Conservation (phyloP, 2,113 vertebrate species). For the Lates calcarifer region DNA sequence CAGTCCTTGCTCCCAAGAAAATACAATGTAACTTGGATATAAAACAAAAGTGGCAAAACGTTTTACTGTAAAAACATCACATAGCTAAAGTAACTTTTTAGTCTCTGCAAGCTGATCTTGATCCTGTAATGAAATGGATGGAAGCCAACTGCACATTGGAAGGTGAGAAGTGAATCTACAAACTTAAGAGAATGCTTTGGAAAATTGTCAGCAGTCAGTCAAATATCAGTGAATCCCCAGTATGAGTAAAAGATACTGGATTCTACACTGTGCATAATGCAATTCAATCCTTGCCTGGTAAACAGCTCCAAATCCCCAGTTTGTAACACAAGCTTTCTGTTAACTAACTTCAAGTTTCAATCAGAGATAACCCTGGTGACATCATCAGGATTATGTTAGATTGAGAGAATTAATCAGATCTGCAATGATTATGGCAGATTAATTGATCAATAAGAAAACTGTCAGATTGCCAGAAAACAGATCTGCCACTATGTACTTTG, state of each 20-base stretch:
- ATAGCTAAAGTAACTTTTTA: conserved; percentile 9
- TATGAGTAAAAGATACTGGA: too few relatives aligned
- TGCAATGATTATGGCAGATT: too few relatives aligned
- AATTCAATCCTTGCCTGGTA: neutral
- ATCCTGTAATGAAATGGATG: conserved; percentile 3
- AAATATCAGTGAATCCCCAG: too few relatives aligned
- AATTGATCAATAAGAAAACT: neutral
- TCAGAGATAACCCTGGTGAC: neutral
- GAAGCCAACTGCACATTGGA: neutral
- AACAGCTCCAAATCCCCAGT: neutral
- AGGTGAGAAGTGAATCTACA: conserved; percentile 1
- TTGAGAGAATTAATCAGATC: neutral
- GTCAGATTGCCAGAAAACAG: neutral
- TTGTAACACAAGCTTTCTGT: neutral
- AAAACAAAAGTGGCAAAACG: conserved; percentile 19
- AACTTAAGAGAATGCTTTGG: neutral
- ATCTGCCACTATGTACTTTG: too few relatives aligned
- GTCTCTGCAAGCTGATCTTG: conserved; percentile 13
- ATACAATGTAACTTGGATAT: conserved; percentile 10
- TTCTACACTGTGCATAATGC: neutral
- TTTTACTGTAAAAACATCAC: conserved; percentile 1
- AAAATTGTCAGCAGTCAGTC: conserved; percentile 5
- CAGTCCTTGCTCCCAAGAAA: conserved; percentile 3
- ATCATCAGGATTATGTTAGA: neutral
- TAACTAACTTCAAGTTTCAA: too few relatives aligned